A percentile compares a stretch with the other conserved stretches of the same genome.
phyloP scores from a whole-genome alignment of 1,140 invertebrate genomes.

The Melitaea cinxia region DNA sequence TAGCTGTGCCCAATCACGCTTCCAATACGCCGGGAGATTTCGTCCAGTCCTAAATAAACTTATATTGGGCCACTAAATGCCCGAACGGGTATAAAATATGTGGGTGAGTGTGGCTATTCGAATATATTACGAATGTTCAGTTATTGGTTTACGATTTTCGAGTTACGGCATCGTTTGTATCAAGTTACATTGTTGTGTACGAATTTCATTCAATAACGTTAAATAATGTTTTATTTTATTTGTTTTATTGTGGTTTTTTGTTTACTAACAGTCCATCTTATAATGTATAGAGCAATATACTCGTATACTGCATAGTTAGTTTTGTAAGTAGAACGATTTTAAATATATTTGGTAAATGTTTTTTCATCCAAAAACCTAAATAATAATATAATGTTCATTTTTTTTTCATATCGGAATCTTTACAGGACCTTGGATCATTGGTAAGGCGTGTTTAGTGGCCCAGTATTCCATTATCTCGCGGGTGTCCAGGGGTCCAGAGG shows the following conservation, averaged over 20 bases:
- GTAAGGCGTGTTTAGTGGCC: constrained; percentile 49
- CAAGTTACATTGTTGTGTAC: constrained; percentile 20
- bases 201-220: background rate
- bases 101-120: constrained; percentile 26
- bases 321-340: no score
- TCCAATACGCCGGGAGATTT: constrained; percentile 51
- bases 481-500: constrained; percentile 50
- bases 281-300: no score
- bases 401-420: no score
- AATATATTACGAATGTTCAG: constrained; percentile 31
- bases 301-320: no score
- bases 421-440: no score
- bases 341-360: no score
- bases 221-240: background rate
- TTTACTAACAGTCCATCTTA: no score
- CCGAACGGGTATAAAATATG: constrained; percentile 32
- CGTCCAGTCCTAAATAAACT: constrained; percentile 70
- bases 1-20: constrained; percentile 62
- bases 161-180: constrained; percentile 21
- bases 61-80: constrained; percentile 52
- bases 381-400: no score
- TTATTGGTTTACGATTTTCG: constrained; percentile 39
- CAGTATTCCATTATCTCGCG: constrained; percentile 64
- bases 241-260: background rate
- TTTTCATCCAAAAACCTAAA: no score